These are phyloP conservation scores for Cheilinus undulatus DNA, from an alignment of 2,113 vertebrate genomes.

Conservation along the genomic window DNA sequence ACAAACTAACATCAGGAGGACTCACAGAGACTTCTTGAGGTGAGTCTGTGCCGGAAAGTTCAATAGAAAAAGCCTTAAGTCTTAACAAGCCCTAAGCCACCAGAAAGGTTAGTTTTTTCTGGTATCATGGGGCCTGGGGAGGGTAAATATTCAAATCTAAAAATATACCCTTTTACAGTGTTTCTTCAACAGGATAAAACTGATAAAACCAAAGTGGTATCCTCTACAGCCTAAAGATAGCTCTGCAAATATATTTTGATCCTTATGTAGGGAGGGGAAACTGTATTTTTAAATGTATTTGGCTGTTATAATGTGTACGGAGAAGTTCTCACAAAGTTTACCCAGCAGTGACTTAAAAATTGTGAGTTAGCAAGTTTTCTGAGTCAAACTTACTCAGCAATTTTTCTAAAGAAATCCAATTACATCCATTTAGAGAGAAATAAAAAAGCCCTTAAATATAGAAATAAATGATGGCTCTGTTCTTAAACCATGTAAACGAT, in stretches of 20 bases:
- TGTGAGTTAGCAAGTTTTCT: too few species aligned
- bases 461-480: too few species aligned
- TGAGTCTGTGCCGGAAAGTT: slow-evolving; percentile 11
- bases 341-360: too few species aligned
- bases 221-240: background rate
- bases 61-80: background rate
- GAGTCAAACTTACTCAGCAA: too few species aligned
- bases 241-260: background rate
- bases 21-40: slow-evolving; percentile 15
- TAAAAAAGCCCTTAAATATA: too few species aligned
- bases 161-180: background rate
- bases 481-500: too few species aligned
- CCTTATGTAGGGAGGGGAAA: background rate
- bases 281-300: background rate
- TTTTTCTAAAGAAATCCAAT: too few species aligned
- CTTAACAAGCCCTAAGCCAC: background rate
- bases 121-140: background rate
- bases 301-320: background rate
- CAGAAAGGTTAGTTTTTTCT: background rate
- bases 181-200: background rate
- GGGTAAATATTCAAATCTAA: background rate
- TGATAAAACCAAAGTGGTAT: too few species aligned
- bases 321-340: background rate
- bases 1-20: background rate
- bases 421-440: too few species aligned